Base-by-base conservation (phyloP, 2,113 vertebrate species). In the Strix aluco region DNA sequence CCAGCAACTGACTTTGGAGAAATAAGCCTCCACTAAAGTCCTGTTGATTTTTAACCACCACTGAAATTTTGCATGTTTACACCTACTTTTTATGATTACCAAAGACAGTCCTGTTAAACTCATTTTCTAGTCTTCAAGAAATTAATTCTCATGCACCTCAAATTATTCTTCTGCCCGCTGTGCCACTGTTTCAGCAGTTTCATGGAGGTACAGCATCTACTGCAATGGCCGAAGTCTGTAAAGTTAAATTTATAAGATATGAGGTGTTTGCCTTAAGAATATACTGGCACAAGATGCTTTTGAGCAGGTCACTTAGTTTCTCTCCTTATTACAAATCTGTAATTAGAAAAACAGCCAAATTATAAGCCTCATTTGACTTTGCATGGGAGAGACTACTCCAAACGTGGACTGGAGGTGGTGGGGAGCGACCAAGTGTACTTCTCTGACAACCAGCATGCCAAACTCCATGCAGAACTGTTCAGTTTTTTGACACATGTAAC, bases 391-490 rank as follows among this genome's bases (percentile, higher is more conserved):
- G 9, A 71, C 18, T 40, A 27, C 18, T 85, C 27, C 52, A 54
- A 52, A 46, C 0, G 0, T 21, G 32, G 47, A 27, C 30, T 12
- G 29, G 66, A 89, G 15, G 13, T 22, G n/a, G 14, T 15, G 19
- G 36, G 21, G 49, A 82, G 13, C 54, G 77, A 59, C 29, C n/a
- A 36, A 61, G 30, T 4, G 16, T 18, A 52, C 8, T 1, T 42
- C 38, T 26, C 42, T 51, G 73, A 19, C n/a, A 81, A 34, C 5
- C 5, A 13, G 15, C 72, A 71, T 14, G 30, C 46, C 47, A 72
- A n/a, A 54, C 25, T 34, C 25, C 25, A 40, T 7, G 14, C 34
- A 81, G 18, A 81, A 17, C 10, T 44, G 10, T 22, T 66, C 25
- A 23, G 22, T 40, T 57, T 52, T 40, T 10, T 59, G 47, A 40